Percentiles rank a stretch among this genome's conserved stretches.
phyloP scores from a whole-genome alignment of 1,140 invertebrate species.

The Tetragonula clypearis region DNA sequence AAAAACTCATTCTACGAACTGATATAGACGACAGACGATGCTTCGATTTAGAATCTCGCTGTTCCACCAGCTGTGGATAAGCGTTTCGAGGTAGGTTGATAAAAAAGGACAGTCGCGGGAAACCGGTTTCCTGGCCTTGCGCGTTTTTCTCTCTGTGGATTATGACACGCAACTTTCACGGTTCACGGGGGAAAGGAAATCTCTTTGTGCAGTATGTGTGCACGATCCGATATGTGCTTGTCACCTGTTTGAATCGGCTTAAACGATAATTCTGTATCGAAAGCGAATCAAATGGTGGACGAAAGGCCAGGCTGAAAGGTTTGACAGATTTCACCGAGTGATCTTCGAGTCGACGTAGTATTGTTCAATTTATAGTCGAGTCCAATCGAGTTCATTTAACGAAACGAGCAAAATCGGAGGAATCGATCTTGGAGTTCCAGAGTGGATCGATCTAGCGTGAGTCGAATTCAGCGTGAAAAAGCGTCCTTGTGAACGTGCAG shows the following conservation, averaged over 20 bases:
- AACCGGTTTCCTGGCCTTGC: slow-evolving; percentile 7
- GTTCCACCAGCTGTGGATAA: background rate
- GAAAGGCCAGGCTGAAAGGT: background rate
- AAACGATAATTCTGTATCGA: background rate
- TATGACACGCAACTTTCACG: background rate
- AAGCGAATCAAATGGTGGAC: background rate
- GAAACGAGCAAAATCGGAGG: background rate
- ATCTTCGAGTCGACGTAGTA: no score
- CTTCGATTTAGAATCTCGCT: background rate
- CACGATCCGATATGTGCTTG: background rate
- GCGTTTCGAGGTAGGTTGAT: background rate
- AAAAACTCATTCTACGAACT: no score
- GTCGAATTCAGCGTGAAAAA: no score
- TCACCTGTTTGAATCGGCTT: background rate
- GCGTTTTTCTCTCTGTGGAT: background rate
- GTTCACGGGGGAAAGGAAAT: background rate
- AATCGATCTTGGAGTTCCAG: background rate
- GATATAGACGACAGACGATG: background rate
- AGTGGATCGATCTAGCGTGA: no score
- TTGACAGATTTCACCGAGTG: background rate
- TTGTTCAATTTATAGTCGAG: no score
- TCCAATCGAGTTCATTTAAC: background rate
- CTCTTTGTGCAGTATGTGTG: background rate
- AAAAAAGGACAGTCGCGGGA: background rate
- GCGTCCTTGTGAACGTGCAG: no score